These are phyloP conservation scores for Laothoe populi DNA, from an alignment of 2,888 invertebrate genomes.

Conservation along the genomic window DNA sequence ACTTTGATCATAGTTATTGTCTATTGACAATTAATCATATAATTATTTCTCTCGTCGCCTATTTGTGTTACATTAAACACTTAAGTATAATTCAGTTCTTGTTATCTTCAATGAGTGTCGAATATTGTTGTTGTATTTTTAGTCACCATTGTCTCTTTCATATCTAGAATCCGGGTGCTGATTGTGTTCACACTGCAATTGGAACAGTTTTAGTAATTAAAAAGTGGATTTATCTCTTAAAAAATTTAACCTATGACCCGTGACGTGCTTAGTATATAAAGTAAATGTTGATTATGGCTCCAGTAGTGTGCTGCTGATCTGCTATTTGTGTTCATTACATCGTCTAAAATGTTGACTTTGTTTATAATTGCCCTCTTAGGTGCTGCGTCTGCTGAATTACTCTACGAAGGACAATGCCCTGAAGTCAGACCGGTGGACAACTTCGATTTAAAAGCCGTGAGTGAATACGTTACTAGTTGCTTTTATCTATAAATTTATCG, in stretches of 20 bases:
- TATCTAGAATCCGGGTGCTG: neutral
- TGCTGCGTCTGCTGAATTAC: conserved; percentile 12
- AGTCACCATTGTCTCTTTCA: neutral
- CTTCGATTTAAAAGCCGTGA: conserved; percentile 35
- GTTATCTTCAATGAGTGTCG: no score
- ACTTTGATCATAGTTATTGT: no score
- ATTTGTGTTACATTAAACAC: no score
- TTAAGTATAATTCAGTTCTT: no score
- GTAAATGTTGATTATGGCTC: conserved; percentile 5
- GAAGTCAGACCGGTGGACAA: conserved; percentile 34
- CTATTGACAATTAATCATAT: no score
- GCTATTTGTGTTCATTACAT: neutral
- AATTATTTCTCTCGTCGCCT: no score
- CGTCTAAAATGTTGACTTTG: conserved; percentile 8
- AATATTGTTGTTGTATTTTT: no score
- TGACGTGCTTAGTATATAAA: conserved; percentile 6
- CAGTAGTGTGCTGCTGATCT: neutral
- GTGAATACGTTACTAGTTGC: conserved; percentile 19
- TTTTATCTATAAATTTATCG: neutral
- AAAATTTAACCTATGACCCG: neutral
- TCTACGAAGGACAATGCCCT: conserved; percentile 35
- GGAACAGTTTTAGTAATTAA: neutral
- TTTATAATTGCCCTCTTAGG: neutral
- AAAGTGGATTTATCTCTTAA: neutral
- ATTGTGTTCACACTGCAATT: neutral